Evolutionary conservation across 2,888 invertebrate genomes (phyloP).

Genomic region (Biston betularia): DNA sequence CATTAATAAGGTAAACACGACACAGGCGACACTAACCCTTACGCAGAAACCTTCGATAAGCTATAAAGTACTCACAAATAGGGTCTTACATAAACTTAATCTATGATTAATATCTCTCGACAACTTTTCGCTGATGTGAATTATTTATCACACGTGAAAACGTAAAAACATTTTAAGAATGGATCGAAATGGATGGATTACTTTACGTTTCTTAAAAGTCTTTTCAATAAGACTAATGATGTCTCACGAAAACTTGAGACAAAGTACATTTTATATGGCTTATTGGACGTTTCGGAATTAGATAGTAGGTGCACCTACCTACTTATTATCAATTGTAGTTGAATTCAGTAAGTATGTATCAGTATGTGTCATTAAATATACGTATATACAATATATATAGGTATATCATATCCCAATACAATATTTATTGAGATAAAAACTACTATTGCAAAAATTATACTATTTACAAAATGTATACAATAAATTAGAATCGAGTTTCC

Average conservation of each 20-base stretch:
- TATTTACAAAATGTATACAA: too few relatives aligned
- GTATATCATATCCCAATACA: conserved; percentile 1
- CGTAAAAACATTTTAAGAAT: too few relatives aligned
- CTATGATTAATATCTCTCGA: too few relatives aligned
- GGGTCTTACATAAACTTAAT: too few relatives aligned
- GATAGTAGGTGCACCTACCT: neutral
- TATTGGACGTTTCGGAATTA: conserved; percentile 9
- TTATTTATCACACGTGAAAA: neutral
- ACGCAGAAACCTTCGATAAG: conserved; percentile 2
- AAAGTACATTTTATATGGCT: neutral
- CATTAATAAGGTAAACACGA: conserved; percentile 27
- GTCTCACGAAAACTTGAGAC: neutral
- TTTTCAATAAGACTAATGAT: too few relatives aligned
- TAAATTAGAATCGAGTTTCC: neutral
- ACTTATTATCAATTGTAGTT: neutral
- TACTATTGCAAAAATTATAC: too few relatives aligned
- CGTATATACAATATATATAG: conserved; percentile 1
- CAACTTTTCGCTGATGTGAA: neutral
- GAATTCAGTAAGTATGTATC: too few relatives aligned
- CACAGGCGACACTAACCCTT: conserved; percentile 34
- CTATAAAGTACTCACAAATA: neutral
- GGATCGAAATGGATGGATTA: too few relatives aligned
- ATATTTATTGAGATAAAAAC: too few relatives aligned
- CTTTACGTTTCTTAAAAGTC: too few relatives aligned
- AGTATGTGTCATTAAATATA: too few relatives aligned